Evolutionary conservation across 1,140 invertebrate species (phyloP).

Genomic region (Lepeophtheirus salmonis): DNA sequence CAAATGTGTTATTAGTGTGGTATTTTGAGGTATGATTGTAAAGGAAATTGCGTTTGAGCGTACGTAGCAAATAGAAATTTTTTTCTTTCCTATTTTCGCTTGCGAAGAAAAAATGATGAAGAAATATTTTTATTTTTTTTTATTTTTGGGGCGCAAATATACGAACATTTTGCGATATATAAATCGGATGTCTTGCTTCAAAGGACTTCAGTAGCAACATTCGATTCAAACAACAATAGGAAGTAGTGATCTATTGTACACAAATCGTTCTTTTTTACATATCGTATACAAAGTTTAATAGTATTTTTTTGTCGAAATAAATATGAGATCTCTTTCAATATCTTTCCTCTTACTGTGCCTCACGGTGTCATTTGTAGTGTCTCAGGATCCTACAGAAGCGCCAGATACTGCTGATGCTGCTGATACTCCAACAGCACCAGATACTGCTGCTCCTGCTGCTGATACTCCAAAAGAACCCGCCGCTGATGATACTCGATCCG

Average conservation of each 20-base stretch:
- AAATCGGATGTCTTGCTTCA: background rate
- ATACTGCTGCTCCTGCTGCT: background rate
- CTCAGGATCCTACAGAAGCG: background rate
- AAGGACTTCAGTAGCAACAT: background rate
- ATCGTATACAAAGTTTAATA: background rate
- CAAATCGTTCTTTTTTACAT: background rate
- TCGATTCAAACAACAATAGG: background rate
- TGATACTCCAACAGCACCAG: background rate
- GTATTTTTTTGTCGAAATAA: too few species aligned
- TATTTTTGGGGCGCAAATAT: background rate
- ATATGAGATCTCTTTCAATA: background rate
- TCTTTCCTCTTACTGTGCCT: background rate
- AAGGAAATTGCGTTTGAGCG: background rate
- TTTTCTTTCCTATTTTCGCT: background rate
- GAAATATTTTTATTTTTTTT: background rate
- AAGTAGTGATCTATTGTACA: background rate
- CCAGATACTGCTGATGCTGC: background rate
- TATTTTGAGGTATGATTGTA: too few species aligned
- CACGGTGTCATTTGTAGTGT: background rate
- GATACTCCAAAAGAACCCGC: background rate
- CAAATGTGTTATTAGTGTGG: too few species aligned
- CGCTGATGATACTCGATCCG: background rate
- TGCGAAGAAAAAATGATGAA: background rate
- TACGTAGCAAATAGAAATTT: background rate
- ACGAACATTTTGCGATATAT: background rate